These are phyloP conservation scores for Eupithecia tripunctaria DNA, from an alignment of 2,888 invertebrate genomes.

Conservation along the genomic window DNA sequence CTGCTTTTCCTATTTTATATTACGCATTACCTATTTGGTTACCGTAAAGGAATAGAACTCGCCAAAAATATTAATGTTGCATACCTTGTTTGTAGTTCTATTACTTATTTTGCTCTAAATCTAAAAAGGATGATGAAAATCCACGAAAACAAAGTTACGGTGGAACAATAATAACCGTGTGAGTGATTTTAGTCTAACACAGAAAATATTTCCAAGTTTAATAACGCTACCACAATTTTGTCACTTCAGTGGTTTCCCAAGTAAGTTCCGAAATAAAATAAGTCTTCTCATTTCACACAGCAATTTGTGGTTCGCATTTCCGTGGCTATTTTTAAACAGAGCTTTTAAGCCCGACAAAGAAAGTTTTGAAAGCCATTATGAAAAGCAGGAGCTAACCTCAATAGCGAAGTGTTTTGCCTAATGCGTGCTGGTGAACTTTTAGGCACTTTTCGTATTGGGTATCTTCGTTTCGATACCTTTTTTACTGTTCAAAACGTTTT, in stretches of 20 bases:
- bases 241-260: conserved; percentile 4
- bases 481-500: background rate
- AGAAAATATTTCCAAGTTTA: conserved; percentile 1
- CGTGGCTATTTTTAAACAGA: conserved; percentile 27
- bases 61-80: background rate
- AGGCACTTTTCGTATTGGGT: conserved; percentile 9
- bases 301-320: conserved; percentile 18
- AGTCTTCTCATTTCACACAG: conserved; percentile 7
- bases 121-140: background rate
- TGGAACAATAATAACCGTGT: background rate
- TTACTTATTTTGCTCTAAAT: background rate
- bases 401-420: conserved; percentile 48
- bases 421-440: conserved; percentile 40
- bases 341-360: conserved; percentile 46
- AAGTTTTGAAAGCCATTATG: conserved; percentile 53
- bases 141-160: background rate
- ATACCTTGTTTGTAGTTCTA: background rate
- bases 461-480: background rate
- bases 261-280: conserved; percentile 15
- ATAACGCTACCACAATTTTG: background rate
- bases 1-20: conserved; percentile 1
- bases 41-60: background rate
- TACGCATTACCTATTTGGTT: conserved; percentile 7
- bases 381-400: conserved; percentile 49
- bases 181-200: background rate